Conservation (phyloP, 2,888 invertebrate species). For the Apotomis capreana region DNA sequence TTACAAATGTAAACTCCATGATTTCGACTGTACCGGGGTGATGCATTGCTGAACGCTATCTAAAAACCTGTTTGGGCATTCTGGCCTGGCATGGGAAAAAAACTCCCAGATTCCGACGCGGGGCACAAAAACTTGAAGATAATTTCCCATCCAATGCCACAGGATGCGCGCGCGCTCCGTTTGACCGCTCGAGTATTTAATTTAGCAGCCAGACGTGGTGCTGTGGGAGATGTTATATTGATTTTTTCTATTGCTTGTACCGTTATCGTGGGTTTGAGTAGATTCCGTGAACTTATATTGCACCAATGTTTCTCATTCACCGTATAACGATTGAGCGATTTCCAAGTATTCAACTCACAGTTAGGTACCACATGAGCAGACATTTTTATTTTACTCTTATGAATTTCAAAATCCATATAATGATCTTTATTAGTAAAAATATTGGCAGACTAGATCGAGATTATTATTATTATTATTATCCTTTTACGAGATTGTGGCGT, state of each 20-base stretch:
- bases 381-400: no score
- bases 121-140: conserved; percentile 81
- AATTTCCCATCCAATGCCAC: conserved; percentile 75
- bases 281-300: background rate
- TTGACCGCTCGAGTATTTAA: conserved; percentile 68
- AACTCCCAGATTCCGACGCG: conserved; percentile 80
- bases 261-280: background rate
- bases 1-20: conserved; percentile 9
- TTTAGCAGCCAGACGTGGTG: conserved; percentile 47
- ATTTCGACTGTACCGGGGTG: conserved; percentile 60
- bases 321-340: background rate
- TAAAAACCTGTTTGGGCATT: conserved; percentile 81
- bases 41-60: conserved; percentile 82
- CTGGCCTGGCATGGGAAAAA: conserved; percentile 76
- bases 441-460: no score
- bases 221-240: background rate
- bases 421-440: no score
- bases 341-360: no score
- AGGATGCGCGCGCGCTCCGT: conserved; percentile 54
- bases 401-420: no score
- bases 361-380: no score
- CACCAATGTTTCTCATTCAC: background rate
- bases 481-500: background rate
- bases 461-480: no score
- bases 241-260: conserved; percentile 1